A percentile compares a stretch with the other conserved stretches of the same genome.
Evolutionary conservation across 2,797 vertebrate genomes (phyloP).

Genomic region (Aplochiton taeniatus): DNA sequence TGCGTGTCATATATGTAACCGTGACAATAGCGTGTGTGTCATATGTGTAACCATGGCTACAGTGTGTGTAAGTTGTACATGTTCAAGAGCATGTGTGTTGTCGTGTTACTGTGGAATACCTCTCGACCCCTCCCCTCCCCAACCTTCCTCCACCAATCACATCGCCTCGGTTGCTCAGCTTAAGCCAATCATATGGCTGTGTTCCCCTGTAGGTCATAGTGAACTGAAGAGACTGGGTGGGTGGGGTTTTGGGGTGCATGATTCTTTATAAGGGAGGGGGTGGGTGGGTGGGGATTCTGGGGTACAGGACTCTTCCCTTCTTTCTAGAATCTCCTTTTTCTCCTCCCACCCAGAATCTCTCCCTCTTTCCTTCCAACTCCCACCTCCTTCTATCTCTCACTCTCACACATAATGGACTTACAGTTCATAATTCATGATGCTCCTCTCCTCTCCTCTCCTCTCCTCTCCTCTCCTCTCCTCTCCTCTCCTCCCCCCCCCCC

Average conservation of each 20-base stretch:
- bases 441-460: not conserved
- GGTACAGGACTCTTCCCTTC: conserved; percentile 20
- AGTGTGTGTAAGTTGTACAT: no score
- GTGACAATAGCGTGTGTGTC: no score
- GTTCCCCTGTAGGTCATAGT: not conserved
- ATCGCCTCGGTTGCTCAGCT: conserved; percentile 14
- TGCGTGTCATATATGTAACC: no score
- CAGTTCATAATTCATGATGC: no score
- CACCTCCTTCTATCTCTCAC: not conserved
- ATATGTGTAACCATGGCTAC: no score
- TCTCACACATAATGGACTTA: not conserved
- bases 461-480: not conserved
- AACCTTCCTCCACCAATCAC: conserved; percentile 54
- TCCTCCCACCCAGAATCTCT: not conserved
- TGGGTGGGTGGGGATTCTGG: conserved; percentile 20
- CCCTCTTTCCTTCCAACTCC: not conserved
- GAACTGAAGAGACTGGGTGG: not conserved
- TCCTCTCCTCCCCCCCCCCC: not conserved
- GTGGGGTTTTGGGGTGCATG: conserved; percentile 25
- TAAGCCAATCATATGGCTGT: no score
- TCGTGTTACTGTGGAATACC: conserved; percentile 31
- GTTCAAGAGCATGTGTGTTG: not conserved
- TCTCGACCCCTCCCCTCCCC: conserved; percentile 32
- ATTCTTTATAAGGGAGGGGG: conserved; percentile 12
- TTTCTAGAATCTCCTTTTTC: not conserved